Evolutionary conservation across 2,113 vertebrate genomes (phyloP).

Genomic region (Hepsetus odoe): DNA sequence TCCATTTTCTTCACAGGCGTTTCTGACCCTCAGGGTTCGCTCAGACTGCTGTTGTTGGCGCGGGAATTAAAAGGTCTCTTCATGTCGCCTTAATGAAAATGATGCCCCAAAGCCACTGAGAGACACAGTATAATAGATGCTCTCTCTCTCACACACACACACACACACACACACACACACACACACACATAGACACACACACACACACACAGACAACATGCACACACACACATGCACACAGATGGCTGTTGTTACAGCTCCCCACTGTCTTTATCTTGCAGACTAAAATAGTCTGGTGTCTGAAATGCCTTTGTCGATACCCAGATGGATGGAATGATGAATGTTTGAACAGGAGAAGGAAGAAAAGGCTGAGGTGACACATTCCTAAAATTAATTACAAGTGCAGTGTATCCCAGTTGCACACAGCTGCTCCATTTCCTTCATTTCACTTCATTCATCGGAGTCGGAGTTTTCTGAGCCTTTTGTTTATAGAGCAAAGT

Average conservation of each 20-base stretch:
- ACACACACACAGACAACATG: constrained; percentile 4
- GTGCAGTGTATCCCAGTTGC: constrained; percentile 11
- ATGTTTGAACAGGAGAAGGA: constrained; percentile 40
- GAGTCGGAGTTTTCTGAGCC: background rate
- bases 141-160: background rate
- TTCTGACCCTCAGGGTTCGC: constrained; percentile 60
- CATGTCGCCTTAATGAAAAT: constrained; percentile 67
- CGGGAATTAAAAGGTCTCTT: constrained; percentile 66
- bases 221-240: constrained; percentile 28
- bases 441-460: constrained; percentile 14
- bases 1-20: constrained; percentile 56
- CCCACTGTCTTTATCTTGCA: constrained; percentile 33
- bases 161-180: background rate
- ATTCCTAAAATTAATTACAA: constrained; percentile 35
- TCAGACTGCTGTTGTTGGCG: constrained; percentile 62
- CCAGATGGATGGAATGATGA: constrained; percentile 39
- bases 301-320: constrained; percentile 50
- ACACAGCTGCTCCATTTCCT: constrained; percentile 2
- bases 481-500: background rate
- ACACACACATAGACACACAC: background rate
- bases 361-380: constrained; percentile 24
- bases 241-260: constrained; percentile 36
- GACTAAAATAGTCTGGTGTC: constrained; percentile 40
- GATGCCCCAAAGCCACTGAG: constrained; percentile 52
- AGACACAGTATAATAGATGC: constrained; percentile 54